phyloP scores from a whole-genome alignment of 2,797 vertebrate species.

The Cyclopterus lumpus region DNA sequence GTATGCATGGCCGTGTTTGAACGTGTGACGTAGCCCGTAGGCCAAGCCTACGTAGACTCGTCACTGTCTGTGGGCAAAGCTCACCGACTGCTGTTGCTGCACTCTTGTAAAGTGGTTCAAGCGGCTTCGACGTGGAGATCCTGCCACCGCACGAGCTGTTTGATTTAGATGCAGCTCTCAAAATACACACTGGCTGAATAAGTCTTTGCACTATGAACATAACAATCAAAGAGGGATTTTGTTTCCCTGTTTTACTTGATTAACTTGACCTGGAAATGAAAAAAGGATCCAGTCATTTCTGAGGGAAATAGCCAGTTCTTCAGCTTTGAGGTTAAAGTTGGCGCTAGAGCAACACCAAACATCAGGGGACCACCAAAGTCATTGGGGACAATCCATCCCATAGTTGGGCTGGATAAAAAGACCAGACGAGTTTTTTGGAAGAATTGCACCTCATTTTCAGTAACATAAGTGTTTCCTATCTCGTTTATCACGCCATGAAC shows the following conservation, averaged over 20 bases:
- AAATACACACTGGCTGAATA: neutral
- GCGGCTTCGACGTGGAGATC: neutral
- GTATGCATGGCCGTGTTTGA: slow-evolving; percentile 51
- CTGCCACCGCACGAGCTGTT: too few relatives aligned
- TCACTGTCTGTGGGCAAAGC: slow-evolving; percentile 42
- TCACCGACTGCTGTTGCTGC: slow-evolving; percentile 10
- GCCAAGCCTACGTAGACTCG: slow-evolving; percentile 3
- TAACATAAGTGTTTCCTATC: neutral
- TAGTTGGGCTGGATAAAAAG: neutral
- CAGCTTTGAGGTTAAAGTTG: neutral
- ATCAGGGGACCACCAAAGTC: neutral
- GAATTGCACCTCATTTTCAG: neutral
- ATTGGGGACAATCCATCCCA: neutral
- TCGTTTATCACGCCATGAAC: neutral
- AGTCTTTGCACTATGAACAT: neutral
- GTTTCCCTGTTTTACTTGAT: neutral
- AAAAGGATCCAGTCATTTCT: neutral
- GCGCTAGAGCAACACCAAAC: neutral
- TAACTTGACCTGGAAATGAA: neutral
- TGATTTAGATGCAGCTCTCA: neutral
- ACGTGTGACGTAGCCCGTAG: slow-evolving; percentile 19
- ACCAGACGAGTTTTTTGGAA: neutral
- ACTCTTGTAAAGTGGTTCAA: neutral
- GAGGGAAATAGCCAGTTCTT: neutral
- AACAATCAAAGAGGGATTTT: neutral